Evolutionary conservation across 2,888 invertebrate species (phyloP).

Genomic region (Ichneumoninae sp.): DNA sequence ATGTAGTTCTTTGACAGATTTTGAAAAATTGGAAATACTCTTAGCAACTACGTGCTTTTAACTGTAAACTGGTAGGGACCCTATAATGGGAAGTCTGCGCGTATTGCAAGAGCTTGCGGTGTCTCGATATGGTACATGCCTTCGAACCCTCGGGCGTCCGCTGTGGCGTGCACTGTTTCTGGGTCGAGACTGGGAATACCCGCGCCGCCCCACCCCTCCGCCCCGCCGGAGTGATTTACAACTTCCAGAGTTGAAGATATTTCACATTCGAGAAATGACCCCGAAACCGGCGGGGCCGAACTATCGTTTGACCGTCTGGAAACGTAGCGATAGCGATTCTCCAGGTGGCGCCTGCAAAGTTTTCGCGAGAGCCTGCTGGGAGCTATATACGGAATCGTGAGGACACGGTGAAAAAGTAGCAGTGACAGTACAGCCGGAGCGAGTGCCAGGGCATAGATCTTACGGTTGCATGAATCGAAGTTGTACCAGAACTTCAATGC

Average conservation of each 20-base stretch:
- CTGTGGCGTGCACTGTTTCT: slow-evolving; percentile 69
- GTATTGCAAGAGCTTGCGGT: slow-evolving; percentile 15
- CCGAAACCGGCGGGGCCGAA: slow-evolving; percentile 49
- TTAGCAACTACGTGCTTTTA: neutral
- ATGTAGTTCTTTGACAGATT: neutral
- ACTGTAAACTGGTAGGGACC: neutral
- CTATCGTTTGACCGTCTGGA: slow-evolving; percentile 66
- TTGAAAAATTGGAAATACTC: neutral
- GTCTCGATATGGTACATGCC: slow-evolving; percentile 14
- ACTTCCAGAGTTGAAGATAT: slow-evolving; percentile 74
- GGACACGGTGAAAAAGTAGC: slow-evolving; percentile 17
- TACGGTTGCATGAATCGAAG: neutral
- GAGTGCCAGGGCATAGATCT: slow-evolving; percentile 12
- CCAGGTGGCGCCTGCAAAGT: slow-evolving; percentile 58
- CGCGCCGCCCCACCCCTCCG: neutral
- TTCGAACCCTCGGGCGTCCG: neutral
- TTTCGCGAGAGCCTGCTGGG: slow-evolving; percentile 20
- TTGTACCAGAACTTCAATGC: neutral
- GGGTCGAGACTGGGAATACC: slow-evolving; percentile 70
- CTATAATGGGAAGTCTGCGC: slow-evolving; percentile 4
- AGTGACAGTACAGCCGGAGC: neutral
- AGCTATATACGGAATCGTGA: slow-evolving; percentile 1
- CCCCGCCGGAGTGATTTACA: slow-evolving; percentile 74
- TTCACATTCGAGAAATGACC: slow-evolving; percentile 68
- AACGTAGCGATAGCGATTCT: slow-evolving; percentile 48